Conservation (phyloP, 2,113 vertebrate genomes). For the Seriola quinqueradiata region DNA sequence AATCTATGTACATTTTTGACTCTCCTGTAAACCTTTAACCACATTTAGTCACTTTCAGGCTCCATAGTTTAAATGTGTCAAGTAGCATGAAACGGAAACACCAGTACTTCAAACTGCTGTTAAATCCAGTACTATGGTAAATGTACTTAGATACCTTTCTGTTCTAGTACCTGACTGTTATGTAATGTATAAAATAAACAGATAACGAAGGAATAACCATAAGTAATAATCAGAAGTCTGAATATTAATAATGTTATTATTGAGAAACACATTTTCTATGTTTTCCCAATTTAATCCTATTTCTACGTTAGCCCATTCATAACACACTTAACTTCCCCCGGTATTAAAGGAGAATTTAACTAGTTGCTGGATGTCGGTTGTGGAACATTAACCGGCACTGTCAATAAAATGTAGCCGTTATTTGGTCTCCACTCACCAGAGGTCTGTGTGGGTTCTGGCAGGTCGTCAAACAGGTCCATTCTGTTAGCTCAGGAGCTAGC, state of each 20-base stretch:
- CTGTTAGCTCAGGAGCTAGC: constrained; percentile 4
- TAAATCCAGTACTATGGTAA: not conserved
- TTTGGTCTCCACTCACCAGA: constrained; percentile 47
- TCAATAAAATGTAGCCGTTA: no score
- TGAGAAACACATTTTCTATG: no score
- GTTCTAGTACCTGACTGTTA: no score
- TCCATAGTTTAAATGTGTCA: not conserved
- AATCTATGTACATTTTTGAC: not conserved
- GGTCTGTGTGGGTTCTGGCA: constrained; percentile 82
- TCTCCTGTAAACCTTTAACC: no score
- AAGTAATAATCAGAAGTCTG: not conserved
- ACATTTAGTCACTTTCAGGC: no score
- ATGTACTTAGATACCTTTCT: not conserved
- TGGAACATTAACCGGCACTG: not conserved
- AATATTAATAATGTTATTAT: not conserved
- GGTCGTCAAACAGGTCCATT: constrained; percentile 86
- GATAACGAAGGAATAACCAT: not conserved
- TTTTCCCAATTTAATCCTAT: not conserved
- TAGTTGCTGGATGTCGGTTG: not conserved
- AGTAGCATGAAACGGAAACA: not conserved
- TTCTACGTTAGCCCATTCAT: not conserved
- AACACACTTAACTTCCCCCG: not conserved
- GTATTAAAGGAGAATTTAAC: not conserved
- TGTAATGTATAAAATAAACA: not conserved
- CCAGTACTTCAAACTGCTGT: not conserved